Percentiles rank a stretch among this genome's conserved stretches.
Evolutionary conservation across 2,113 vertebrate species (phyloP).

Genomic region (Hydrolagus affinis): DNA sequence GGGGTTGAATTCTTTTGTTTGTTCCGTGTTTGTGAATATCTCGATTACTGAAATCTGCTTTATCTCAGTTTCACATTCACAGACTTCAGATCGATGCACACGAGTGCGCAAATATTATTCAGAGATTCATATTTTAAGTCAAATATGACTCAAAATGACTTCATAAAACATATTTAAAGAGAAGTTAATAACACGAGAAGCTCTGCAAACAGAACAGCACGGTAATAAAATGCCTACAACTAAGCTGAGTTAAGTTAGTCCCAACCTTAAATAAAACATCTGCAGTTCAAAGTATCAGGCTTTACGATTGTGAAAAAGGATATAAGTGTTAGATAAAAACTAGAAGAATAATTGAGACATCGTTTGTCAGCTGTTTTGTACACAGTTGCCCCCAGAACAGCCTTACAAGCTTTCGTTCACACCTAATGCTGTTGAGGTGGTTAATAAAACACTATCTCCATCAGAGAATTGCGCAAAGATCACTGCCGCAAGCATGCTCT

Average conservation of each 20-base stretch:
- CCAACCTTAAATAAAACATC: not conserved
- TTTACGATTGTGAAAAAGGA: conserved; percentile 36
- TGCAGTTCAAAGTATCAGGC: conserved; percentile 35
- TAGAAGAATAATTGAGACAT: not conserved
- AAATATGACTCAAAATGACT: conserved; percentile 37
- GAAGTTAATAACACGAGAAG: conserved; percentile 54
- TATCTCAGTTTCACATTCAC: not conserved
- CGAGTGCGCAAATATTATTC: not conserved
- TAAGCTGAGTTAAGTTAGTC: conserved; percentile 27
- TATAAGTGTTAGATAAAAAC: not conserved
- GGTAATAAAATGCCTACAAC: conserved; percentile 40
- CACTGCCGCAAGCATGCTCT: conserved; percentile 45
- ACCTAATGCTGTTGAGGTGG: conserved; percentile 38
- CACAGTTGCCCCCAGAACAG: conserved; percentile 35
- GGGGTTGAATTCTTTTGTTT: not conserved
- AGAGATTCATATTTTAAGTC: not conserved
- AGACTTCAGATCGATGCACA: not conserved
- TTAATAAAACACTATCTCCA: conserved; percentile 44
- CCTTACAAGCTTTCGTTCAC: not conserved
- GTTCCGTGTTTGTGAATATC: not conserved
- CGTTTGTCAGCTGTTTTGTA: conserved; percentile 38
- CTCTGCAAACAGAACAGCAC: conserved; percentile 49
- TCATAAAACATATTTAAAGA: conserved; percentile 56
- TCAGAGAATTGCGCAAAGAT: conserved; percentile 35
- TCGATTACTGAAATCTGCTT: not conserved